phyloP scores from a whole-genome alignment of 2,888 invertebrate species.

The Nebria brevicollis region DNA sequence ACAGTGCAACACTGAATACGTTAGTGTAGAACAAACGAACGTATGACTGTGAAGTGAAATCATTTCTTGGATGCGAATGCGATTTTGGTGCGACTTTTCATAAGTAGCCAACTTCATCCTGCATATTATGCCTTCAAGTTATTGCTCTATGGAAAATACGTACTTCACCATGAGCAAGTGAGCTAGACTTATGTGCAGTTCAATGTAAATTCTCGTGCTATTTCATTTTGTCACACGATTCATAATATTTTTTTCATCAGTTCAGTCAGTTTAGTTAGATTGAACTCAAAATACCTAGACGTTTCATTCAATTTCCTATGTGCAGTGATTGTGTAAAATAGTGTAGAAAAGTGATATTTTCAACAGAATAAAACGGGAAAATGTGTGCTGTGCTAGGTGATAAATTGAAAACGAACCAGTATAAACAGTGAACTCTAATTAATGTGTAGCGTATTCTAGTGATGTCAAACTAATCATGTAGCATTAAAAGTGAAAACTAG shows the following conservation, averaged over 20 bases:
- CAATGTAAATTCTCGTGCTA: conserved; percentile 37
- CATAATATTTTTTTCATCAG: conserved; percentile 43
- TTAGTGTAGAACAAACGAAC: background rate
- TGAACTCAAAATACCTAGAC: conserved; percentile 41
- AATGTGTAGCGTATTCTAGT: conserved; percentile 23
- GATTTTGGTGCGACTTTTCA: background rate
- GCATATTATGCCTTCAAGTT: conserved; percentile 32
- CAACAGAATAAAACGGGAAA: conserved; percentile 22
- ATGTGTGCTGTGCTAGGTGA: conserved; percentile 36
- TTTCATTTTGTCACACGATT: conserved; percentile 47
- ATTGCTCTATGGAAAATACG: background rate
- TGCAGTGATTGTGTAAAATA: conserved; percentile 38
- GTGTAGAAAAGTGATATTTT: conserved; percentile 29
- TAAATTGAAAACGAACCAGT: conserved; percentile 29
- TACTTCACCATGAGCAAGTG: conserved; percentile 19
- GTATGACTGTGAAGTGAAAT: background rate
- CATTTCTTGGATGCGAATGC: background rate
- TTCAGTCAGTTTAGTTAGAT: conserved; percentile 23
- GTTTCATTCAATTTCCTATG: conserved; percentile 37
- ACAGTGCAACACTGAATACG: background rate
- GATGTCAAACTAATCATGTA: conserved; percentile 44
- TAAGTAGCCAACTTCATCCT: conserved; percentile 26
- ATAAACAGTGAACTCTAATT: conserved; percentile 22
- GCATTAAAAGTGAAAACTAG: conserved; percentile 19
- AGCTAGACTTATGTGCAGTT: conserved; percentile 41